phyloP scores from a whole-genome alignment of 2,113 vertebrate species.

The Lasiurus borealis region DNA sequence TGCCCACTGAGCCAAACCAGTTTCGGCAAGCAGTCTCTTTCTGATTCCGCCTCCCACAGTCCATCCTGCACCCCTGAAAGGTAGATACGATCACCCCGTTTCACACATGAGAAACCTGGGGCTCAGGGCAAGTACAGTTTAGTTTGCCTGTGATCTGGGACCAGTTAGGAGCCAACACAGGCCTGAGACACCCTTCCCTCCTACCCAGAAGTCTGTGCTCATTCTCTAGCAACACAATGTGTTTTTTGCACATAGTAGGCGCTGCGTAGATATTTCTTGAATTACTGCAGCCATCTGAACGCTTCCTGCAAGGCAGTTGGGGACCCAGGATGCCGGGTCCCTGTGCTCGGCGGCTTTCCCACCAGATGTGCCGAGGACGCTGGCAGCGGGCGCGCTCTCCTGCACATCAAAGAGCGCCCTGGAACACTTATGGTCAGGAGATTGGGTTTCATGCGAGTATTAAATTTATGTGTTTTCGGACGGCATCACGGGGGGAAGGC shows the following conservation, averaged over 20 bases:
- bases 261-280: background rate
- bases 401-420: conserved; percentile 77
- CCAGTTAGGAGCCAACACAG: background rate
- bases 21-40: background rate
- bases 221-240: background rate
- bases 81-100: background rate
- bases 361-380: conserved; percentile 49
- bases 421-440: conserved; percentile 80
- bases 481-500: conserved; percentile 71
- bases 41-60: background rate
- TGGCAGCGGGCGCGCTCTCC: conserved; percentile 55
- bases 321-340: background rate
- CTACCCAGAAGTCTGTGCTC: background rate
- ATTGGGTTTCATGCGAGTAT: conserved; percentile 82
- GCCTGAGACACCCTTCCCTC: background rate
- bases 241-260: background rate
- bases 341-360: background rate
- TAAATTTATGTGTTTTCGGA: conserved; percentile 82
- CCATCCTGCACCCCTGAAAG: background rate
- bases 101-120: background rate
- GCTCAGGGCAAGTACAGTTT: background rate
- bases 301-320: background rate
- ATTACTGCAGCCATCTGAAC: background rate
- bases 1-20: no score
- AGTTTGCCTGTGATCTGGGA: background rate